These are phyloP conservation scores for Tolmerus cingulatus DNA, from an alignment of 2,888 invertebrate genomes.

Conservation along the genomic window DNA sequence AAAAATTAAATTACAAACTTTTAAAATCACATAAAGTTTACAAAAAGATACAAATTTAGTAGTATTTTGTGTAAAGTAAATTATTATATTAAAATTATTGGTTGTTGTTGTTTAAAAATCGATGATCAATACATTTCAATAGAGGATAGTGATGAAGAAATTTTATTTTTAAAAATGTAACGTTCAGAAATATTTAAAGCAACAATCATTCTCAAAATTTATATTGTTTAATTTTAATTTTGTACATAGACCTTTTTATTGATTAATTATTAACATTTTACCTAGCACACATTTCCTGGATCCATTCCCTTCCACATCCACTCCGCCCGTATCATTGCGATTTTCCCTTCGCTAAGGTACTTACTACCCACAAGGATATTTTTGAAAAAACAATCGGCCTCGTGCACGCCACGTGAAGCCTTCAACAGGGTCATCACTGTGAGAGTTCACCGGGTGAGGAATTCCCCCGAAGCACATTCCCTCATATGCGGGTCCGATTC, in stretches of 20 bases:
- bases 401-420: conserved; percentile 21
- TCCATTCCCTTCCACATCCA: not conserved
- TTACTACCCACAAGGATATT: not conserved
- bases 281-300: not conserved
- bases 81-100: no score
- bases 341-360: not conserved
- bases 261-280: not conserved
- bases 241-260: not conserved
- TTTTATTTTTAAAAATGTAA: no score
- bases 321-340: not conserved
- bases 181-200: not conserved
- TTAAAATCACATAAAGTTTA: no score
- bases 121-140: no score
- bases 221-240: not conserved
- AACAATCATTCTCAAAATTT: not conserved
- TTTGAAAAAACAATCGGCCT: not conserved
- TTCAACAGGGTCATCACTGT: not conserved
- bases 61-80: no score
- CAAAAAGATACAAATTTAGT: no score
- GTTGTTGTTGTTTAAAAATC: no score
- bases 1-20: no score
- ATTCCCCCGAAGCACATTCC: conserved; percentile 12
- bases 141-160: no score
- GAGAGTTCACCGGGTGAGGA: not conserved
- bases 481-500: conserved; percentile 5